Evolutionary conservation across 2,113 vertebrate species (phyloP), one percentile per base, ranked within the genome.

Genomic region (Motacilla tschutschensis): DNA sequence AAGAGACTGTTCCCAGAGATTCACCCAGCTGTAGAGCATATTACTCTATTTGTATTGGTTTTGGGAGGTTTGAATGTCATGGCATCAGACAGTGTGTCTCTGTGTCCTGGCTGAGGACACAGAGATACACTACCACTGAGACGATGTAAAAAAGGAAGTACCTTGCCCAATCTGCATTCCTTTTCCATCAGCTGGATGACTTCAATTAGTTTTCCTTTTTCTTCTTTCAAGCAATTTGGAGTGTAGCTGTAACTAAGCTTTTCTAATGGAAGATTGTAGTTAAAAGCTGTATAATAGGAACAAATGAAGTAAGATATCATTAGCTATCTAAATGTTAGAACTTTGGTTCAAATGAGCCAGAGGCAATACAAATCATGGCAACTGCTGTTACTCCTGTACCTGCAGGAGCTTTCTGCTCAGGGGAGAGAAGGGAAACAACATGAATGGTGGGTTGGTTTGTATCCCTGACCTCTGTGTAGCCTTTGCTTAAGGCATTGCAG

Each of bases 381-480:
- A 4, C 16, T 19, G 15, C 15, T 69, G 7, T 38, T 46, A 29
- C 41, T 69, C 5, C 15, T 63, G 14, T 57, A 29, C 25, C 47
- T 79, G 38, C 47, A 48, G 75, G 38, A 80, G 41, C 8, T 40
- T 74, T 58, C 55, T 64, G 1, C 33, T 29, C 20, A 4, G 10
- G 9, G 6, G 3, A 50, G 18, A 70, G 35, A n/a, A 74, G 31
- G 41, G n/a, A 13, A 41, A 18, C 5, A 33, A 10, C 0, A 1
- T 43, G 15, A 3, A 4, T 22, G 41, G 17, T 60, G 55, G 33
- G 10, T 41, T 76, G 44, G 20, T 14, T 58, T 60, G 60, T 48
- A 28, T 41, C 46, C n/a, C 36, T 48, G n/a, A 50, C 25, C 11
- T 46, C 18, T 48, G 6, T n/a, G 26, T 57, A 80, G 74, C 38